Evolutionary conservation across 1,140 invertebrate genomes (phyloP).

Genomic region (Heliconius eleuchia): DNA sequence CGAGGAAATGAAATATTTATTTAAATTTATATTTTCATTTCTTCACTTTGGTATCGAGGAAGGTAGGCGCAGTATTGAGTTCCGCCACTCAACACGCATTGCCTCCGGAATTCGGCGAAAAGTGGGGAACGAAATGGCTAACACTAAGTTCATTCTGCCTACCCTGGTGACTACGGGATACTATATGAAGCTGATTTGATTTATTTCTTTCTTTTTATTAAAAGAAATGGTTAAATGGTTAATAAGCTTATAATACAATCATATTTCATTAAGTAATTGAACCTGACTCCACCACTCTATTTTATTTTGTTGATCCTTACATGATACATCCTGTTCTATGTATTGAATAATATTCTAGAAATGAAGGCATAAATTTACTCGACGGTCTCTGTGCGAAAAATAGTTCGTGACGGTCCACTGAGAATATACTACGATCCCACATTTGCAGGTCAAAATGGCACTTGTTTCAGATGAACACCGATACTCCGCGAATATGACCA

Average conservation of each 20-base stretch:
- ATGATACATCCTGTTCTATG: not conserved
- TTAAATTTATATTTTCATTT: not conserved
- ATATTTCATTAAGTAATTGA: not conserved
- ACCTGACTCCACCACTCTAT: not conserved
- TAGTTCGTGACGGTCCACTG: conserved; percentile 42
- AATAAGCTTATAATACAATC: not conserved
- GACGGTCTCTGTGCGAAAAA: conserved; percentile 29
- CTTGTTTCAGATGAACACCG: conserved; percentile 24
- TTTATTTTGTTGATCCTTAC: not conserved
- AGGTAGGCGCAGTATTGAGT: no score
- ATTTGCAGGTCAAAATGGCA: conserved; percentile 40
- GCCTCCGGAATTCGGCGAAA: no score
- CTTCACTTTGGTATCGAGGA: no score
- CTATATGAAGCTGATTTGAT: no score
- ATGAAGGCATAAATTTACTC: conserved; percentile 33
- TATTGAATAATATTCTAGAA: conserved; percentile 13
- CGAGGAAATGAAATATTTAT: no score
- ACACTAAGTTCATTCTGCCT: no score
- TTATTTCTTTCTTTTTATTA: no score
- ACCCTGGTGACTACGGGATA: no score
- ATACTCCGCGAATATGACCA: conserved; percentile 35
- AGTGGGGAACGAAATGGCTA: no score
- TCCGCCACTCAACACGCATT: no score
- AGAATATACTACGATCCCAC: conserved; percentile 34
- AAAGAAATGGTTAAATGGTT: no score